A percentile compares a stretch with the other conserved stretches of the same genome.
These are phyloP conservation scores for Scolopax mira DNA, from an alignment of 2,113 vertebrate species.

Conservation along the genomic window DNA sequence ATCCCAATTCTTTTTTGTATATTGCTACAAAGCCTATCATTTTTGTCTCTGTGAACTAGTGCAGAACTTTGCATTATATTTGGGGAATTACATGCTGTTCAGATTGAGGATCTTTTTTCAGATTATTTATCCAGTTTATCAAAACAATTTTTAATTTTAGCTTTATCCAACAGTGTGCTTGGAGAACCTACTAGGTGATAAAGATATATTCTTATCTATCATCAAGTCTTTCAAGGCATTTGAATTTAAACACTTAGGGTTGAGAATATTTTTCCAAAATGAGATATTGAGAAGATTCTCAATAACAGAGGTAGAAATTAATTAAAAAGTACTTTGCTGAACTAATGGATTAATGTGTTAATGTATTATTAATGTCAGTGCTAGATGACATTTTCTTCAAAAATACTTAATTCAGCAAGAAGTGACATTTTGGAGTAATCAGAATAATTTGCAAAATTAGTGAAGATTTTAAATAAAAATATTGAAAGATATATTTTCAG, in stretches of 20 bases:
- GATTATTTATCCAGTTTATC: not conserved
- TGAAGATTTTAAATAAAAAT: not conserved
- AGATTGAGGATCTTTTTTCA: not conserved
- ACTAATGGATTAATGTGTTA: not conserved
- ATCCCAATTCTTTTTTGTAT: not conserved
- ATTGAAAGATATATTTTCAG: not conserved
- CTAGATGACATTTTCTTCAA: not conserved
- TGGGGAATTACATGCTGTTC: not conserved
- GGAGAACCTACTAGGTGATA: not conserved
- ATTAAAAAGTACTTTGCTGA: not conserved
- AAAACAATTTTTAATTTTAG: not conserved
- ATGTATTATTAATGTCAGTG: not conserved
- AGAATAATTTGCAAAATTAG: not conserved
- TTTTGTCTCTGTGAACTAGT: not conserved
- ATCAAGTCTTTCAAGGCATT: not conserved
- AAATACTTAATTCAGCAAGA: not conserved
- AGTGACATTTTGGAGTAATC: not conserved
- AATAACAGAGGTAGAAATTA: not conserved
- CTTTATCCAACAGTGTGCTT: not conserved
- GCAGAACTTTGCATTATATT: not conserved
- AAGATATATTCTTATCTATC: not conserved
- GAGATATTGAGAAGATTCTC: not conserved
- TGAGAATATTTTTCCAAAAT: not conserved
- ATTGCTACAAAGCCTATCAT: not conserved
- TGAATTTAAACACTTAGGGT: not conserved